Conservation (phyloP, 2,888 invertebrate genomes). For the Ptilodon capucinus region DNA sequence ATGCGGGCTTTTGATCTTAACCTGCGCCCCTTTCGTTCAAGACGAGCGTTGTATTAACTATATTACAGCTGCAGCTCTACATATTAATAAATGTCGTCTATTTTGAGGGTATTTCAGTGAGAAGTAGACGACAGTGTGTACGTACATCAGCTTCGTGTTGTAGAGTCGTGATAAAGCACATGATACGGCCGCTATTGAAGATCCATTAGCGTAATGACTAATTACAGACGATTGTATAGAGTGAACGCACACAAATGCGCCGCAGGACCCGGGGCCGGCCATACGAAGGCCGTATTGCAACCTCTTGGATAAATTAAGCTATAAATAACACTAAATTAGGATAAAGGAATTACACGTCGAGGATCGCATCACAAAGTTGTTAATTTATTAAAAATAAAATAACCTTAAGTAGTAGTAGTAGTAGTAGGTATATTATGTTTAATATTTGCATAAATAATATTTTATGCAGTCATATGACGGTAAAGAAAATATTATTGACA, state of each 20-base stretch:
- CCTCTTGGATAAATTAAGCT: slow-evolving; percentile 34
- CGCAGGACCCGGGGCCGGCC: slow-evolving; percentile 49
- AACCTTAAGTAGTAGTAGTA: background rate
- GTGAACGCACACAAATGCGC: slow-evolving; percentile 46
- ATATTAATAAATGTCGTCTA: background rate
- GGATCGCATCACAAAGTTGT: slow-evolving; percentile 18
- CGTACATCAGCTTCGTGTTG: slow-evolving; percentile 27
- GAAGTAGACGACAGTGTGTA: background rate
- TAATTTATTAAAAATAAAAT: background rate
- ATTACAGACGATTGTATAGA: slow-evolving; percentile 57
- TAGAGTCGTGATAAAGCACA: slow-evolving; percentile 62
- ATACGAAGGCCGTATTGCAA: slow-evolving; percentile 65
- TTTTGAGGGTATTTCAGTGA: background rate
- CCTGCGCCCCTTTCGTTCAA: too few species aligned
- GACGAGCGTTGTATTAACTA: too few species aligned
- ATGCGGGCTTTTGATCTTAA: too few species aligned
- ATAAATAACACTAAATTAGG: slow-evolving; percentile 34
- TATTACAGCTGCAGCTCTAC: background rate
- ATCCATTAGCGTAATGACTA: slow-evolving; percentile 72
- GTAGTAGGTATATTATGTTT: background rate
- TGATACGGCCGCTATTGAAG: slow-evolving; percentile 51
- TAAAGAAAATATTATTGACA: background rate
- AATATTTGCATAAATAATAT: background rate
- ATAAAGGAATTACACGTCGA: slow-evolving; percentile 32
- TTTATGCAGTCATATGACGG: background rate